Percentiles rank a stretch among this genome's conserved stretches.
Evolutionary conservation across 1,140 invertebrate genomes (phyloP).

Genomic region (Akabosia matsudoensis): DNA sequence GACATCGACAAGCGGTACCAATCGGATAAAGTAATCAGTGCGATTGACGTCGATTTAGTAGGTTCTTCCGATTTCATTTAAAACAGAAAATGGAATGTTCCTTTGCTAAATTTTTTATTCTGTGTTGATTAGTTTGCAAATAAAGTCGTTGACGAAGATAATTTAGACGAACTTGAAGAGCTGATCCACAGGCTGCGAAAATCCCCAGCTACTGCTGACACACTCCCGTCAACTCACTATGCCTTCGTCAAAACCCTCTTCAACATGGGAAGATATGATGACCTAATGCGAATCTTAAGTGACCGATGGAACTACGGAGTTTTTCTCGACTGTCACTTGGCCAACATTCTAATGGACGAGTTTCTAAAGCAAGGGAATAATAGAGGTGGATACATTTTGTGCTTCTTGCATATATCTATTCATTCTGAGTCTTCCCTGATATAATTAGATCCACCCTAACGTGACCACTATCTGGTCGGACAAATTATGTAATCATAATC

Average conservation of each 20-base stretch:
- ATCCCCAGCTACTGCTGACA: slow-evolving; percentile 64
- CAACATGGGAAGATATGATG: slow-evolving; percentile 57
- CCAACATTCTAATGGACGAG: slow-evolving; percentile 77
- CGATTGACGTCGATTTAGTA: slow-evolving; percentile 69
- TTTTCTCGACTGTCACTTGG: slow-evolving; percentile 74
- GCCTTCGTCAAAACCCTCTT: slow-evolving; percentile 70
- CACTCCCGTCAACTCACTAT: slow-evolving; percentile 74
- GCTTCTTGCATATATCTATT: no score
- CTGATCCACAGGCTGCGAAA: slow-evolving; percentile 67
- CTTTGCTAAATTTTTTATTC: not conserved
- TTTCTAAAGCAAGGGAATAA: slow-evolving; percentile 69
- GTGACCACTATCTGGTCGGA: no score
- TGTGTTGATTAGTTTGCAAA: slow-evolving; percentile 58
- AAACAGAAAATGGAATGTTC: not conserved
- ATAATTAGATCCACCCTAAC: not conserved
- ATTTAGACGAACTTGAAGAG: slow-evolving; percentile 65
- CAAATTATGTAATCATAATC: slow-evolving; percentile 35
- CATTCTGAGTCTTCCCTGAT: not conserved
- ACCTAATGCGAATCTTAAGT: slow-evolving; percentile 69
- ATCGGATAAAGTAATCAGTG: slow-evolving; percentile 57
- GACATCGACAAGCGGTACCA: slow-evolving; percentile 62
- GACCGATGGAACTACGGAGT: slow-evolving; percentile 84
- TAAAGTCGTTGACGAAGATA: slow-evolving; percentile 54
- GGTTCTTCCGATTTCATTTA: slow-evolving; percentile 18
- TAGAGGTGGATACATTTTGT: slow-evolving; percentile 51